These are phyloP conservation scores for Sebastes nivosus DNA, from an alignment of 2,797 vertebrate species.

Conservation along the genomic window DNA sequence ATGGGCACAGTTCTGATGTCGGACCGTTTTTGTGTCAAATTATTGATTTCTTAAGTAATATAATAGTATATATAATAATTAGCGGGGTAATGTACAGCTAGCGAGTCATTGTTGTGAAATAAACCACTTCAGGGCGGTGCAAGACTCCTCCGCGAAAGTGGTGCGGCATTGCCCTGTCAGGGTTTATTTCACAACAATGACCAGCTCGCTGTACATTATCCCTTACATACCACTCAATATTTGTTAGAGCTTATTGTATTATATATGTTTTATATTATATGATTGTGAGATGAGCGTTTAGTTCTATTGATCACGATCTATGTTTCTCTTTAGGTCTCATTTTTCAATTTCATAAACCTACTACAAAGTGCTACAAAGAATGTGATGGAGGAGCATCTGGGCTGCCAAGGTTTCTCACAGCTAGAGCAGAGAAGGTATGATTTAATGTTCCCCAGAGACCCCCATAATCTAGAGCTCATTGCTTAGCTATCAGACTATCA, in stretches of 20 bases:
- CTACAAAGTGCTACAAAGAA: not conserved
- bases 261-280: not conserved
- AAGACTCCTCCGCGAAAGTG: no score
- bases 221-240: no score
- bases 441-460: not conserved
- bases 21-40: no score
- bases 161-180: rapidly evolving
- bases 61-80: no score
- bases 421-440: not conserved
- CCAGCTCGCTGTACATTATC: no score
- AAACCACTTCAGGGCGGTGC: no score
- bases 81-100: no score
- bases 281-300: not conserved
- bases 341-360: not conserved
- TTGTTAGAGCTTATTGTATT: not conserved
- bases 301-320: not conserved
- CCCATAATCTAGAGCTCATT: not conserved
- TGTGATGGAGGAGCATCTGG: not conserved
- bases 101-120: no score
- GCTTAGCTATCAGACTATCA: not conserved
- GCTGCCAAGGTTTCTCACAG: not conserved
- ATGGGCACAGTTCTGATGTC: no score
- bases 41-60: no score
- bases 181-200: no score
- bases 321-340: not conserved